Evolutionary conservation across 2,888 invertebrate genomes (phyloP).

Genomic region (Phaonia tiefii): DNA sequence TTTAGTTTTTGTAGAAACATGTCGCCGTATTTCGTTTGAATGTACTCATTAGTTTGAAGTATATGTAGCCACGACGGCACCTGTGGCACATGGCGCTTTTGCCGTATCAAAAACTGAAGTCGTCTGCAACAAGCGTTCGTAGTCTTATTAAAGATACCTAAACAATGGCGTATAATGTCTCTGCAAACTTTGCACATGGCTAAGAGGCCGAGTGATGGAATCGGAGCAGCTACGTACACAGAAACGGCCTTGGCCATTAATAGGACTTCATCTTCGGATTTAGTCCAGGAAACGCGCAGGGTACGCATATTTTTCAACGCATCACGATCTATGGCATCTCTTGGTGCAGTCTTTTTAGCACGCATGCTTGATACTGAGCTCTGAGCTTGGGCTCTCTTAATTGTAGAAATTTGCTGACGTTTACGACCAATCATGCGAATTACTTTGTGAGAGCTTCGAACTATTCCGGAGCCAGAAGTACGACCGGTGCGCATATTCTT

Average conservation of each 20-base stretch:
- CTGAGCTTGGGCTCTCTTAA: constrained; percentile 33
- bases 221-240: constrained; percentile 81
- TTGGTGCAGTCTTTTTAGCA: constrained; percentile 72
- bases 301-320: constrained; percentile 85
- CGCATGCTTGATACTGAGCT: constrained; percentile 32
- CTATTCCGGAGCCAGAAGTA: constrained; percentile 49
- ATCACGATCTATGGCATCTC: constrained; percentile 85
- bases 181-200: constrained; percentile 81
- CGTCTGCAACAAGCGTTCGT: constrained; percentile 86
- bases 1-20: constrained; percentile 78
- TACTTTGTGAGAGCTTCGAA: constrained; percentile 45
- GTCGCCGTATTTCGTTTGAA: constrained; percentile 80
- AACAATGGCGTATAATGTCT: constrained; percentile 82
- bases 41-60: constrained; percentile 82
- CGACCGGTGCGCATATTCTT: constrained; percentile 53
- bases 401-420: constrained; percentile 29
- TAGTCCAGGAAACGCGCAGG: constrained; percentile 84
- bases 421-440: constrained; percentile 52
- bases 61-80: constrained; percentile 84
- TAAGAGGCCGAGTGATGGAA: constrained; percentile 75
- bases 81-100: constrained; percentile 83
- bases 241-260: constrained; percentile 85
- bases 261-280: constrained; percentile 86
- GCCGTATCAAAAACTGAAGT: constrained; percentile 83
- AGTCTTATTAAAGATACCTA: constrained; percentile 84